A percentile compares a stretch with the other conserved stretches of the same genome.
Conservation (phyloP, 2,113 vertebrate genomes). For the Scatophagus argus region DNA sequence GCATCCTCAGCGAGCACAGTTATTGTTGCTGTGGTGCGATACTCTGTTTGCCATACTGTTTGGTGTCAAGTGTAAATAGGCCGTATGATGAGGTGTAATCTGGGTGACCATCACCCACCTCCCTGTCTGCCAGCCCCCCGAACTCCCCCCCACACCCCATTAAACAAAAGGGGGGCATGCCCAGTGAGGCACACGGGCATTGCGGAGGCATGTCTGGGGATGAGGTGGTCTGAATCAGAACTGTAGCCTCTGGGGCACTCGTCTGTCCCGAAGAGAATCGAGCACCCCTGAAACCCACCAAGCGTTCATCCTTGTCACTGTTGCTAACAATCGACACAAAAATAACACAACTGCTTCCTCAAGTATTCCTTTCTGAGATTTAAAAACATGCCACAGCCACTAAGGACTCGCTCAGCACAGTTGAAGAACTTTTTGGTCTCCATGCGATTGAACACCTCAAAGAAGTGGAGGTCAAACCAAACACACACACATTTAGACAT, state of each 20-base stretch:
- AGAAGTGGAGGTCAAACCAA: constrained; percentile 33
- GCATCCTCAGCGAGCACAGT: constrained; percentile 66
- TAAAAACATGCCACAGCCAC: neutral
- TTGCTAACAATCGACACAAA: constrained; percentile 4
- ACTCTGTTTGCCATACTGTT: constrained; percentile 44
- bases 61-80: constrained; percentile 74
- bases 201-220: constrained; percentile 68
- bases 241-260: constrained; percentile 59
- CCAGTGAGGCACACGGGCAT: constrained; percentile 77
- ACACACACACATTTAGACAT: neutral
- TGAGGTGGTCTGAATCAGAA: constrained; percentile 67
- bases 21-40: constrained; percentile 18
- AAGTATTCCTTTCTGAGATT: neutral
- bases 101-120: constrained; percentile 73
- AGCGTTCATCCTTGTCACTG: constrained; percentile 24
- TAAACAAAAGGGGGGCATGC: constrained; percentile 65
- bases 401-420: neutral
- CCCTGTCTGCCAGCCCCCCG: neutral
- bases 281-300: constrained; percentile 33
- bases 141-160: too few species aligned
- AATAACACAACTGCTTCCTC: constrained; percentile 11
- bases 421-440: constrained; percentile 29
- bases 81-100: constrained; percentile 68
- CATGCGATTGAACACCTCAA: constrained; percentile 10
- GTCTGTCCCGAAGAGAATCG: constrained; percentile 38